Base-by-base conservation (phyloP, 1,140 invertebrate species). In the Listronotus oregonensis region DNA sequence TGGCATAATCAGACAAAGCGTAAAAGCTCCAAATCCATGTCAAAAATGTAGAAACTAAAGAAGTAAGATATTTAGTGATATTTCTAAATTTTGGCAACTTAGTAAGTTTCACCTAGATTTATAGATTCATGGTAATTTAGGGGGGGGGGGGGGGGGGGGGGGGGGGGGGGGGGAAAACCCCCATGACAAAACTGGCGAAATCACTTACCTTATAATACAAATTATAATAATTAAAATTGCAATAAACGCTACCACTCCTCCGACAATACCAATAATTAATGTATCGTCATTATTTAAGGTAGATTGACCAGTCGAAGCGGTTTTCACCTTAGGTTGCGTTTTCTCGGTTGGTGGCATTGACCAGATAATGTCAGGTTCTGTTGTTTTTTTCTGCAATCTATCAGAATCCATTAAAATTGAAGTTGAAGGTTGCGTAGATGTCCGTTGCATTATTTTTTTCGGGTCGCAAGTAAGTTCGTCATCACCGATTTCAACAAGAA, bases 181-280 rank as follows among this genome's bases (percentile, higher is more conserved):
- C n/a, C n/a, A n/a, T n/a, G n/a, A n/a, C n/a, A n/a, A n/a, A n/a
- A n/a, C n/a, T n/a, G n/a, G n/a, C n/a, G n/a, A 32, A 15, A 7
- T 8, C 4, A 40, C 37, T 54, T 58, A 72, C 18, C 92, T 83
- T 11, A 94, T 90, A 14, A 96, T 90, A 75, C 93, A 96, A 62
- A 95, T 94, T 1, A 91, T 88, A 18, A 95, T 89, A 32, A 95
- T 90, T 12, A 95, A 82, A 64, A 96, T 89, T 9, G 90, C 90
- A 50, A 96, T 94, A 72, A 96, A 93, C 1, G 90, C 92, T 11
- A 96, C 91, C 0, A 96, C 93, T 12, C 93, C 93, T 1, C 92
- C 93, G 0, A 95, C 93, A 68, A 96, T 95, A 4, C 92, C 92
- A 55, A 96, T 95, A 50, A 96, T 95, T 0, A 96, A 77, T 2